Conservation (phyloP, 2,888 invertebrate species). For the Sabatieria punctata region DNA sequence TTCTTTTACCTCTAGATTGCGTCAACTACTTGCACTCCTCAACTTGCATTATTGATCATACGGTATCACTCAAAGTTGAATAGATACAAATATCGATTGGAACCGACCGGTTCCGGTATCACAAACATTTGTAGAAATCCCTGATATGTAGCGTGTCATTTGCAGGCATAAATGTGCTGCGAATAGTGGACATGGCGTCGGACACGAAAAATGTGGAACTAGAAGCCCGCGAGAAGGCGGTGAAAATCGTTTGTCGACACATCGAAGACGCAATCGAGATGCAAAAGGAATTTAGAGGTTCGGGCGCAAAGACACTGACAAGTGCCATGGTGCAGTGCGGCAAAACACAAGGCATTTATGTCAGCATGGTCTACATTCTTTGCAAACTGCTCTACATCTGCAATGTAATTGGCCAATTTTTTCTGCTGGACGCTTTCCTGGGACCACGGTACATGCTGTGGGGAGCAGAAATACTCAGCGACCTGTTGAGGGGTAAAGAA, state of each 20-base stretch:
- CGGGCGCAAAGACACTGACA: neutral
- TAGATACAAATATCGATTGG: too few species aligned
- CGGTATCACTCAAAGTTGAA: too few species aligned
- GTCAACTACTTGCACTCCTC: too few species aligned
- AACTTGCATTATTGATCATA: too few species aligned
- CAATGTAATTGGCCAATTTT: conserved; percentile 33
- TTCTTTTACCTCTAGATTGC: neutral
- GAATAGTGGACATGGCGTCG: conserved; percentile 10
- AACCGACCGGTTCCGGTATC: too few species aligned
- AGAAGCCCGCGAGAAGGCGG: conserved; percentile 7
- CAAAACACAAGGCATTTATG: conserved; percentile 7
- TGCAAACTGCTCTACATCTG: conserved; percentile 33
- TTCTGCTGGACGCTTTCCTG: conserved; percentile 33
- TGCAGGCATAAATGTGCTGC: conserved; percentile 9
- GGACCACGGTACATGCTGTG: conserved; percentile 21
- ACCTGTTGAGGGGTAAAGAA: conserved; percentile 16
- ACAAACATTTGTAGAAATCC: too few species aligned
- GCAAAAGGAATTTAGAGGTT: conserved; percentile 7
- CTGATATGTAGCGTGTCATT: neutral
- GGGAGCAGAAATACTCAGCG: conserved; percentile 16
- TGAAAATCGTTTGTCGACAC: conserved; percentile 5
- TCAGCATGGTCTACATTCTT: conserved; percentile 31
- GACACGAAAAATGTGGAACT: conserved; percentile 5
- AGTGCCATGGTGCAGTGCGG: conserved; percentile 7
- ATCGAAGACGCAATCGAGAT: conserved; percentile 10